Evolutionary conservation across 1,140 invertebrate genomes (phyloP).

Genomic region (Forficula auricularia): DNA sequence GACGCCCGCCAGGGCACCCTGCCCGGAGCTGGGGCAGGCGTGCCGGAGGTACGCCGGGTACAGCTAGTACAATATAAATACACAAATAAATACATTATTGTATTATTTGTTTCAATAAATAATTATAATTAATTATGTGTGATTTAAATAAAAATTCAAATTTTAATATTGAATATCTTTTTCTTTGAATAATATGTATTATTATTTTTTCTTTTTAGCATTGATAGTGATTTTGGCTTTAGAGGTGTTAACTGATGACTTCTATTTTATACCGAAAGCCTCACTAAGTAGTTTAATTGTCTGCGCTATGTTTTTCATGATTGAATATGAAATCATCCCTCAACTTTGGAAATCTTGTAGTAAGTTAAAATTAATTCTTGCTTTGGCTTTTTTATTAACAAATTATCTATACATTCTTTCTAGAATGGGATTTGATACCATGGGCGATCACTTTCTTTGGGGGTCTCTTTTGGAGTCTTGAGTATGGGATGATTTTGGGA

Average conservation of each 20-base stretch:
- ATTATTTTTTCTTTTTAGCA: slow-evolving; percentile 22
- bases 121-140: too few species aligned
- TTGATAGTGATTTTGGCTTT: slow-evolving; percentile 49
- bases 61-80: too few species aligned
- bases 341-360: slow-evolving; percentile 71
- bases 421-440: slow-evolving; percentile 46
- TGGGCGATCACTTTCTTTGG: slow-evolving; percentile 40
- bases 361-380: slow-evolving; percentile 27
- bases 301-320: slow-evolving; percentile 60
- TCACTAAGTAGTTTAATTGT: slow-evolving; percentile 60
- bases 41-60: too few species aligned
- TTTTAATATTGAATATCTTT: slow-evolving; percentile 1
- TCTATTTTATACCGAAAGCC: slow-evolving; percentile 61
- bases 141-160: background rate
- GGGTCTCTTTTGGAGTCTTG: slow-evolving; percentile 42
- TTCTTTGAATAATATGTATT: slow-evolving; percentile 1
- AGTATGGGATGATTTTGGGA: slow-evolving; percentile 55
- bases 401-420: slow-evolving; percentile 9
- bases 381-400: background rate
- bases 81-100: too few species aligned
- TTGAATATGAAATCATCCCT: slow-evolving; percentile 53
- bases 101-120: too few species aligned
- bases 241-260: slow-evolving; percentile 49
- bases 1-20: too few species aligned
- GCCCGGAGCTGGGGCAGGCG: too few species aligned